Conservation (phyloP, 2,113 vertebrate genomes). For the Diphyllodes magnificus region DNA sequence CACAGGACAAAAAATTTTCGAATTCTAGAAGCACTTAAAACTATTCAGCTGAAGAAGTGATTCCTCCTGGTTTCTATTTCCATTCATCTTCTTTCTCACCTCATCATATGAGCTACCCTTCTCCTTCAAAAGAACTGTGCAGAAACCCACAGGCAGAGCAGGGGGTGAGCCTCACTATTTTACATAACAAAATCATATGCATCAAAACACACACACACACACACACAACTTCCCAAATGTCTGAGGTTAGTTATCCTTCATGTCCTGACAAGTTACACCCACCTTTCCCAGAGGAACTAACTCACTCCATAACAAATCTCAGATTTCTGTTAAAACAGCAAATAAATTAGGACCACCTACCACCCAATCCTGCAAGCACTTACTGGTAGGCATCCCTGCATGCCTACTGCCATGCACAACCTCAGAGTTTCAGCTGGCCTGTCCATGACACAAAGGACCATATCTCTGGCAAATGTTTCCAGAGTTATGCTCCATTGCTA, state of each 20-base stretch:
- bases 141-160: slow-evolving; percentile 60
- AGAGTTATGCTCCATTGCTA: slow-evolving; percentile 3
- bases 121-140: slow-evolving; percentile 47
- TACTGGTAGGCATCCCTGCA: slow-evolving; percentile 26
- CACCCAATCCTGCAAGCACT: slow-evolving; percentile 46
- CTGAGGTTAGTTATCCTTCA: slow-evolving; percentile 58
- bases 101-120: slow-evolving; percentile 50
- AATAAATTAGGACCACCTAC: slow-evolving; percentile 65
- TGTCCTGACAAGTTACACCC: slow-evolving; percentile 64
- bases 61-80: slow-evolving; percentile 44
- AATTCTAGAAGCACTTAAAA: slow-evolving; percentile 5
- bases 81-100: slow-evolving; percentile 57
- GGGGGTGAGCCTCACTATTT: slow-evolving; percentile 39
- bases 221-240: slow-evolving; percentile 53
- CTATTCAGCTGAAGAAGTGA: slow-evolving; percentile 28
- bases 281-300: slow-evolving; percentile 64
- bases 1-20: background rate
- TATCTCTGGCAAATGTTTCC: slow-evolving; percentile 11
- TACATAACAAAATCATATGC: slow-evolving; percentile 58
- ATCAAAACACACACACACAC: slow-evolving; percentile 45
- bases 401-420: background rate
- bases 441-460: background rate
- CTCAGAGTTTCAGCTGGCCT: background rate
- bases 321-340: slow-evolving; percentile 55
- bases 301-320: slow-evolving; percentile 54